Conservation (phyloP, 2,888 invertebrate genomes). For the Clostera curtula region DNA sequence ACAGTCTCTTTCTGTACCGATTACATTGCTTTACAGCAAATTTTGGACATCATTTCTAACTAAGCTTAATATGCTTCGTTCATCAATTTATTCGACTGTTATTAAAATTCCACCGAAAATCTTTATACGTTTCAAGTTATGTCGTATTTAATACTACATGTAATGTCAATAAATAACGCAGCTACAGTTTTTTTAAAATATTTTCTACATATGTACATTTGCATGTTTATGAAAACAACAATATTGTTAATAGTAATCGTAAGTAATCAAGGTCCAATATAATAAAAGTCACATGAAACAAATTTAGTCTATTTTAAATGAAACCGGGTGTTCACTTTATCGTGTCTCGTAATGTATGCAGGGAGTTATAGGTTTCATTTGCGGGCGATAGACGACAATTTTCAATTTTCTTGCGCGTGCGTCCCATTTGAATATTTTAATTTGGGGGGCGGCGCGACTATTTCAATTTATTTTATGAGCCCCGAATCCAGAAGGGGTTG, state of each 20-base stretch:
- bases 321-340: conserved; percentile 25
- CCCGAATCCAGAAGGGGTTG: conserved; percentile 67
- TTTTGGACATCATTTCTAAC: conserved; percentile 15
- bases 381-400: conserved; percentile 75
- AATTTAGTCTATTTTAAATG: conserved; percentile 14
- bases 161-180: too few species aligned
- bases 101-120: too few species aligned
- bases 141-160: too few species aligned
- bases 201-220: too few species aligned
- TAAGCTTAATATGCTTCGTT: too few species aligned
- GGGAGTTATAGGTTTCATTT: conserved; percentile 75
- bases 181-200: too few species aligned
- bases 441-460: conserved; percentile 75
- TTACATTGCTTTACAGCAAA: conserved; percentile 44
- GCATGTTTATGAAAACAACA: too few species aligned
- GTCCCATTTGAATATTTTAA: conserved; percentile 76
- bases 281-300: too few species aligned
- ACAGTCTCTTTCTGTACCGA: conserved; percentile 47
- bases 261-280: too few species aligned
- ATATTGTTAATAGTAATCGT: too few species aligned
- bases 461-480: conserved; percentile 76
- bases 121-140: too few species aligned
- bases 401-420: conserved; percentile 76
- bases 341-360: conserved; percentile 50
- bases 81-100: too few species aligned